Base-by-base conservation (phyloP, 2,113 vertebrate species). In the Psilopsiagon aurifrons region DNA sequence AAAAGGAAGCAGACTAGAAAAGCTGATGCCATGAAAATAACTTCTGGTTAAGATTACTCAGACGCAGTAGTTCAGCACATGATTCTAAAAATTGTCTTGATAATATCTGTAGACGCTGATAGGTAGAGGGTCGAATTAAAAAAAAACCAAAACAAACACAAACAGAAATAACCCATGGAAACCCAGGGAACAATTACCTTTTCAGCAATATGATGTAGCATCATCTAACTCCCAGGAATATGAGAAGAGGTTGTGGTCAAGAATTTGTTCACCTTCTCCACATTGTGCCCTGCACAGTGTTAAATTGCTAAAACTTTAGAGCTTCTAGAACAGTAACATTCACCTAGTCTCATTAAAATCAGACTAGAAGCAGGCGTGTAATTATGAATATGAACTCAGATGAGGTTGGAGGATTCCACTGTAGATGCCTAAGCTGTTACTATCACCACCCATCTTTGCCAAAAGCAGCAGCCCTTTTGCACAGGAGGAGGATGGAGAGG, bases 401-500 rank as follows among this genome's bases (percentile, higher is more conserved):
- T 5, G 4, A 71, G 88, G 57, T 68, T 35, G 76, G 69, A 85
- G 27, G 35, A 85, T 93, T 93, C 93, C 83, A 84, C 84, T 91
- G 39, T 3, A 92, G 67, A 92, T 77, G 78, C 81, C 78, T 75
- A 70, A 95, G 51, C 89, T 96, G 95, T 95, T 95, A 96, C 86
- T 95, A 93, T 90, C 92, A 94, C 67, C 62, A 85, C 62, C 44
- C 66, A 1, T 71, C 96, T 92, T 70, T 94, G 91, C 88, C 83
- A 94, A 90, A 94, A 95, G 92, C 54, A 95, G 92, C 80, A 90
- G 83, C 51, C 60, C 66, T 86, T 74, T 84, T 74, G 79, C 90
- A 92, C 81, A 95, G 84, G 49, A 93, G 88, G 83, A 92, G 86
- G 86, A 97, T 54, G 81, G 74, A 62, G 86, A 95, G 81, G 88